Evolutionary conservation across 2,113 vertebrate genomes (phyloP).

Genomic region (Zosterops hypoxanthus): DNA sequence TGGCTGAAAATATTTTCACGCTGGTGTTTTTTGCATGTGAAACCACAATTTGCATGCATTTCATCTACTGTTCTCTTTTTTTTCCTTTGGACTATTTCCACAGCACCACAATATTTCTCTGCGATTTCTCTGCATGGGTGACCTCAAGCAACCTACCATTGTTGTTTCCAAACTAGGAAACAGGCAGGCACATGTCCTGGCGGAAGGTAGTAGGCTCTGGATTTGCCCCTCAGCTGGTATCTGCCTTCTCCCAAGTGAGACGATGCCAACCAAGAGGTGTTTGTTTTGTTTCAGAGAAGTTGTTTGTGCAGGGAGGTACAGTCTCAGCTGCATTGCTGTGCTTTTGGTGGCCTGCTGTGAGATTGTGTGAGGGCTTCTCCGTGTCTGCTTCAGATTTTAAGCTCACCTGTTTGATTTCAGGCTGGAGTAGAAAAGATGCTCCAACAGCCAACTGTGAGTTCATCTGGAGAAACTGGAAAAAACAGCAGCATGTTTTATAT

Average conservation of each 20-base stretch:
- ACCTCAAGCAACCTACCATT: conserved; percentile 20
- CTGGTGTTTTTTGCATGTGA: neutral
- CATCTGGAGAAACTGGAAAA: neutral
- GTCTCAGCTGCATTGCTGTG: neutral
- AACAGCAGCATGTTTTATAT: neutral
- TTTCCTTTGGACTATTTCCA: conserved; percentile 25
- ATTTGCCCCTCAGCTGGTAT: neutral
- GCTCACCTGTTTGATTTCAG: neutral
- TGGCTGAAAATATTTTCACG: neutral
- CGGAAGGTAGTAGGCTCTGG: neutral
- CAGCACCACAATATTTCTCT: neutral
- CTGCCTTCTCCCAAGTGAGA: neutral
- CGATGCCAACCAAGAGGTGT: neutral
- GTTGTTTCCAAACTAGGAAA: neutral
- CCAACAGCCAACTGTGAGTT: neutral
- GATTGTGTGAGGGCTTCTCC: neutral
- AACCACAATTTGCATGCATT: neutral
- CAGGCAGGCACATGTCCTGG: conserved; percentile 18
- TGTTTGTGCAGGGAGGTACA: neutral
- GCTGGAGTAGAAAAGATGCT: neutral
- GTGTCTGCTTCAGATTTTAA: neutral
- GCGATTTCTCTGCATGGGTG: neutral
- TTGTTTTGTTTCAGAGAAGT: neutral
- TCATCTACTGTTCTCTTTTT: neutral
- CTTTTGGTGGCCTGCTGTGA: neutral